phyloP scores from a whole-genome alignment of 2,888 invertebrate species.

The Xestia ashworthii region DNA sequence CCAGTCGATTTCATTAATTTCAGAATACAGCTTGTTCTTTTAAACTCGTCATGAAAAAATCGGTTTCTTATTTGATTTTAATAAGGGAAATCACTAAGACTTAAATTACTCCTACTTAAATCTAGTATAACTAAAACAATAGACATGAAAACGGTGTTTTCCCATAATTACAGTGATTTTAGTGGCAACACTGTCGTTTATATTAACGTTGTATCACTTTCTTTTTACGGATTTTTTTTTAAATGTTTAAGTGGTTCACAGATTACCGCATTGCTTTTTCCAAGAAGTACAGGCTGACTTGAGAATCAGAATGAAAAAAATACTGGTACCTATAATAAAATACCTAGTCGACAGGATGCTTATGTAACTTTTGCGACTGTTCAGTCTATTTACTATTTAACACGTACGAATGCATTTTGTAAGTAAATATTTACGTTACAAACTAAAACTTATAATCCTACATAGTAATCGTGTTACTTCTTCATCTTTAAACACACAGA shows the following conservation, averaged over 20 bases:
- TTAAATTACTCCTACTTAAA: conserved; percentile 21
- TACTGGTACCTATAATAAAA: too few relatives aligned
- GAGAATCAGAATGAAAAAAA: too few relatives aligned
- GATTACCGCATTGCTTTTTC: too few relatives aligned
- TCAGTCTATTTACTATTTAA: background rate
- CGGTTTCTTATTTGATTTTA: conserved; percentile 37
- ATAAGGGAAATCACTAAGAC: conserved; percentile 7
- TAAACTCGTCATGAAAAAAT: conserved; percentile 1
- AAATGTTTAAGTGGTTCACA: too few relatives aligned
- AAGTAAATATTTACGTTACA: conserved; percentile 11
- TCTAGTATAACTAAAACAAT: conserved; percentile 33
- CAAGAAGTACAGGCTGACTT: too few relatives aligned
- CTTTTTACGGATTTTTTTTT: background rate
- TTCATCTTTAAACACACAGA: background rate
- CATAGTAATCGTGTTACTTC: background rate
- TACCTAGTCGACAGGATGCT: background rate
- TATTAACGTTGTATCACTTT: conserved; percentile 13
- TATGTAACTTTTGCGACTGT: background rate
- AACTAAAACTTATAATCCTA: background rate
- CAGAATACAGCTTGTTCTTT: background rate
- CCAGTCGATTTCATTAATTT: background rate
- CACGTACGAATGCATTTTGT: conserved; percentile 19
- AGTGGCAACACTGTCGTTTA: conserved; percentile 16
- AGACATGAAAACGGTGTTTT: conserved; percentile 12
- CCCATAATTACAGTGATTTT: conserved; percentile 37